Evolutionary conservation across 35 echinoderm and acorn worm species (phyloP), one percentile per base, ranked within the genome.

Genomic region (Patiria miniata): DNA sequence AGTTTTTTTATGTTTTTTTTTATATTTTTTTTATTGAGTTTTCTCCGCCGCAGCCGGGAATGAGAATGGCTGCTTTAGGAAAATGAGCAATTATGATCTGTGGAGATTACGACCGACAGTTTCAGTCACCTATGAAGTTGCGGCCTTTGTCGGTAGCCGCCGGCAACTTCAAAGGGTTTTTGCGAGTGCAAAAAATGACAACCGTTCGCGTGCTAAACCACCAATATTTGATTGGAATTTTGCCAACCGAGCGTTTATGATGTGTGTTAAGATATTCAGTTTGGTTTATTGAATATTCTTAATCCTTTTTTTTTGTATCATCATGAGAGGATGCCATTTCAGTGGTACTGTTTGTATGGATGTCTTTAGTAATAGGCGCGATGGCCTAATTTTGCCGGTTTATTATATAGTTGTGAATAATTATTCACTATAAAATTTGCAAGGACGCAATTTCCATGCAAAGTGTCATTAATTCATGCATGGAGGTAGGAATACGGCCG

Each of bases 11-110:
- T 60, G 28, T 55, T 55, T 60, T 60, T 60, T n/a, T 47, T 73
- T 73, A 26, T 73, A 73, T 73, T n/a, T 73, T 73, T 73, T 73
- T 32, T 73, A 29, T 73, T 73, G 65, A 23, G 65, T 73, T 73
- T 73, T 73, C 65, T 14, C 65, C 34, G 26, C 65, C 10, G 29
- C 34, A 73, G 34, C 10, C 29, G 65, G 65, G 42, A 47, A 47
- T 47, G 12, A 47, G 12, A 47, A 73, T 14, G 65, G 65, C 19
- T 30, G 21, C 4, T 23, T 73, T 73, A 73, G 65, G 65, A 73
- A 73, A 73, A 73, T 73, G 65, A 36, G 65, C 65, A 73, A 73
- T 73, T 73, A 73, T 73, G 65, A 73, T 73, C 26, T 4, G 21
- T 14, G 23, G 65, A 32, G 34, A 34, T 32, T 73, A 32, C 10